Base-by-base conservation (phyloP, 2,888 invertebrate species). In the Conistra vaccinii region DNA sequence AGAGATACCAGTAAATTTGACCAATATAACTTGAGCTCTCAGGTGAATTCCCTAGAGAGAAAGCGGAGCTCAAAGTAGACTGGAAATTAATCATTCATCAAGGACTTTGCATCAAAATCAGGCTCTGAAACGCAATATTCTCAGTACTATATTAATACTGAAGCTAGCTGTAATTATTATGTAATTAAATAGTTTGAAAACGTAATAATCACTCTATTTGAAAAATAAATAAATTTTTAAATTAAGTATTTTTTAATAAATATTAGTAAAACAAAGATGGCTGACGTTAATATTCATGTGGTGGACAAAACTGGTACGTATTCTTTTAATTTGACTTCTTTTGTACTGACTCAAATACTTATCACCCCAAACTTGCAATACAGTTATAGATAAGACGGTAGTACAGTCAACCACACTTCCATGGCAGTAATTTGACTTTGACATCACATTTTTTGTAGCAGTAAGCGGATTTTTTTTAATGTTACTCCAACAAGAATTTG, bases 1-100 rank as follows among this genome's bases (percentile, higher is more conserved):
- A 79, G 26, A 75, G 78, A 84, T 87, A 73, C 58, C 45, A 42
- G 26, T 20, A 70, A 70, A 74, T n/a, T 1, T 42, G 17, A 7
- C 76, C 63, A 76, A 29, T 62, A n/a, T 32, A 76, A 65, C 4
- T 68, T 76, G 53, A 70, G 53, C 81, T 70, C n/a, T n/a, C 9
- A 70, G 32, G 39, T 73, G 32, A 26, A 48, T 55, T 72, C 57
- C 55, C 45, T 60, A 58, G 26, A 23, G 26, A 35, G 48, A 63
- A 12, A 26, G 53, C 60, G n/a, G 68, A 77, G 87, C 51, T 85
- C 87, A 70, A 72, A 39, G 26, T 55, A 72, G 32, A 55, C 61
- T 83, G 72, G 86, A 39, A 53, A 74, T 76, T 63, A 78, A 70
- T 78, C 39, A 83, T 81, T 76, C 79, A 83, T 58, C 76, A 76